Conservation (phyloP, 2,888 invertebrate genomes). For the Malthinus flaveolus region DNA sequence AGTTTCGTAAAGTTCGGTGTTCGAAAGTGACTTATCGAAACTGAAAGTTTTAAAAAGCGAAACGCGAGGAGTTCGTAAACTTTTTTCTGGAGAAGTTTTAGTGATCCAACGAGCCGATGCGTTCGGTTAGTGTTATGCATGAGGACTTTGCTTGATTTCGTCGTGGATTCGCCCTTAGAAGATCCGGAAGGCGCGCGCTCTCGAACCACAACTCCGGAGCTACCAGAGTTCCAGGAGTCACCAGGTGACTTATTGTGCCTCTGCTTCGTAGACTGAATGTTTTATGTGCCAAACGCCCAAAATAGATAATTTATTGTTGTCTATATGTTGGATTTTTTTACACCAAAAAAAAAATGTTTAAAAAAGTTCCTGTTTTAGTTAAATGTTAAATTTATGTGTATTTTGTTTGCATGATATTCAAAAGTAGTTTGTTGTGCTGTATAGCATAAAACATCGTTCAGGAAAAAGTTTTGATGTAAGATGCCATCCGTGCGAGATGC, state of each 20-base stretch:
- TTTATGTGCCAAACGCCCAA: constrained; percentile 27
- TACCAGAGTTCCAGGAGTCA: constrained; percentile 43
- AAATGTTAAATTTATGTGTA: constrained; percentile 7
- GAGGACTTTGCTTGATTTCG: constrained; percentile 41
- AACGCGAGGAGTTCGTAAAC: neutral
- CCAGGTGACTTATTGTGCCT: constrained; percentile 49
- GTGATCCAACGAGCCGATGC: neutral
- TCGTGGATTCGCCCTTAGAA: constrained; percentile 50
- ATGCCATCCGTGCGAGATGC: constrained; percentile 50
- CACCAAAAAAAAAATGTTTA: constrained; percentile 10
- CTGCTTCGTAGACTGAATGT: constrained; percentile 33
- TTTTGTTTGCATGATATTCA: constrained; percentile 28
- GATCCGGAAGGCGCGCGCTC: constrained; percentile 49
- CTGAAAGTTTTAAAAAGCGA: neutral
- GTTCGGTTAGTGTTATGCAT: constrained; percentile 31
- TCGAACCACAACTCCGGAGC: constrained; percentile 45
- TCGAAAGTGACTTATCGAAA: neutral
- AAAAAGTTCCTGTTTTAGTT: constrained; percentile 21
- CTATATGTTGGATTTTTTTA: constrained; percentile 4
- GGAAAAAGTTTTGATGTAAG: constrained; percentile 31
- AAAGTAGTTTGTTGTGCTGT: constrained; percentile 9
- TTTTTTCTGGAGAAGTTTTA: neutral
- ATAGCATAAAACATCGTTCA: constrained; percentile 22
- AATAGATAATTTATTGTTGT: constrained; percentile 11
- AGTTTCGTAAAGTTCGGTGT: constrained; percentile 1